phyloP scores from a whole-genome alignment of 2,797 vertebrate genomes.

The Mycteria americana region DNA sequence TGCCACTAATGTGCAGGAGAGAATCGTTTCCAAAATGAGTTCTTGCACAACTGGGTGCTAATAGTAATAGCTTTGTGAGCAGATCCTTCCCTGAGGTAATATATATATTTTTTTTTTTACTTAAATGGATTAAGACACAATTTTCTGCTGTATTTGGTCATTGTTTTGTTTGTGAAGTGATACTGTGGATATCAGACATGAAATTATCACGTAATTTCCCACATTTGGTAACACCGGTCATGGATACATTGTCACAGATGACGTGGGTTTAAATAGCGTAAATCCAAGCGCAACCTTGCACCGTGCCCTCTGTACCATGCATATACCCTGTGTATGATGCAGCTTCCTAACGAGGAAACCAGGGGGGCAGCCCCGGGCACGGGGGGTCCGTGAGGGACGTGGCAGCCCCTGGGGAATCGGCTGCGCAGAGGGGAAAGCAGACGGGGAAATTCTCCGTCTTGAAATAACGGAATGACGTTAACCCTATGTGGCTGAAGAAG shows the following conservation, averaged over 20 bases:
- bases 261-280: background rate
- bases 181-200: background rate
- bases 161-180: background rate
- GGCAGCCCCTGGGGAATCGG: background rate
- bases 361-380: background rate
- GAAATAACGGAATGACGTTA: background rate
- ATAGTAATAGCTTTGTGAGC: background rate
- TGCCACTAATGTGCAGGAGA: background rate
- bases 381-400: fast-evolving
- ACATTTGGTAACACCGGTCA: background rate
- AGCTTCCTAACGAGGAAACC: background rate
- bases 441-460: background rate
- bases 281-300: background rate
- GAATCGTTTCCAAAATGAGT: background rate
- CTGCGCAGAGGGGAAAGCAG: fast-evolving
- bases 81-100: background rate
- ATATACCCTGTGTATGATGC: background rate
- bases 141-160: background rate
- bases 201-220: background rate
- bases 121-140: background rate
- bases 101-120: background rate
- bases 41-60: background rate
- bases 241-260: background rate
- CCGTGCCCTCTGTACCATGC: fast-evolving
- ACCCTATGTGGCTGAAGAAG: background rate